A percentile compares a stretch with the other conserved stretches of the same genome.
Conservation (phyloP, 1,140 invertebrate genomes). For the Scaptomyza montana region DNA sequence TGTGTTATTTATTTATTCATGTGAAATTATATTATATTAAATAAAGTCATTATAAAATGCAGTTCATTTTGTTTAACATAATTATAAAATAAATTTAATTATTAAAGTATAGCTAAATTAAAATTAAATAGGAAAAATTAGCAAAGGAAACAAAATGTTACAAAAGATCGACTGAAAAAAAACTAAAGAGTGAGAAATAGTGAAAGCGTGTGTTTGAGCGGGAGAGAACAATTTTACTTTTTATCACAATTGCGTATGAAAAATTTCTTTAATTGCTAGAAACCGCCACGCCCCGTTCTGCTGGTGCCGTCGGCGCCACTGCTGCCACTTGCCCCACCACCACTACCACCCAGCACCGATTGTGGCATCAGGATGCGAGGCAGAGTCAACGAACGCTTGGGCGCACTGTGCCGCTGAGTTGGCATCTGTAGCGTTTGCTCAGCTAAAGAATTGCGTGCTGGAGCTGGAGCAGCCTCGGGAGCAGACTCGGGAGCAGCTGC, state of each 20-base stretch:
- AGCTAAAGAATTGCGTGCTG: not conserved
- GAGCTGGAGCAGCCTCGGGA: not conserved
- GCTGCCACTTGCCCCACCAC: slow-evolving; percentile 39
- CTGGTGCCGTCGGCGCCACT: slow-evolving; percentile 22
- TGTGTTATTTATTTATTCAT: slow-evolving; percentile 38
- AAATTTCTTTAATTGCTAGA: slow-evolving; percentile 84
- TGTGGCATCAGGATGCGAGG: slow-evolving; percentile 73
- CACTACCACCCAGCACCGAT: slow-evolving; percentile 13
- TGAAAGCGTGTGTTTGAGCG: not conserved
- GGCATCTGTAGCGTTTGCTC: not conserved
- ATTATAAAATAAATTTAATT: slow-evolving; percentile 21
- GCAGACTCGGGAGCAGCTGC: not conserved
- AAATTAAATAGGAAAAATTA: slow-evolving; percentile 47
- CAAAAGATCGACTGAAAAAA: slow-evolving; percentile 49
- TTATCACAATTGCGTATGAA: slow-evolving; percentile 84
- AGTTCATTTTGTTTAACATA: slow-evolving; percentile 37
- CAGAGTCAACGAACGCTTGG: slow-evolving; percentile 73
- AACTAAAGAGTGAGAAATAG: not conserved
- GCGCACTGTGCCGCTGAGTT: slow-evolving; percentile 8
- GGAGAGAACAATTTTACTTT: slow-evolving; percentile 61
- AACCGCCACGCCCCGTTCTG: slow-evolving; percentile 61
- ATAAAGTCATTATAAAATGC: slow-evolving; percentile 59
- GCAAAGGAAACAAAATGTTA: slow-evolving; percentile 77
- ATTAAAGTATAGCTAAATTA: slow-evolving; percentile 48
- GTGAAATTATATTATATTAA: slow-evolving; percentile 48